These are phyloP conservation scores for Oxygymnocypris stewartii DNA, from an alignment of 2,113 vertebrate species.

Conservation along the genomic window DNA sequence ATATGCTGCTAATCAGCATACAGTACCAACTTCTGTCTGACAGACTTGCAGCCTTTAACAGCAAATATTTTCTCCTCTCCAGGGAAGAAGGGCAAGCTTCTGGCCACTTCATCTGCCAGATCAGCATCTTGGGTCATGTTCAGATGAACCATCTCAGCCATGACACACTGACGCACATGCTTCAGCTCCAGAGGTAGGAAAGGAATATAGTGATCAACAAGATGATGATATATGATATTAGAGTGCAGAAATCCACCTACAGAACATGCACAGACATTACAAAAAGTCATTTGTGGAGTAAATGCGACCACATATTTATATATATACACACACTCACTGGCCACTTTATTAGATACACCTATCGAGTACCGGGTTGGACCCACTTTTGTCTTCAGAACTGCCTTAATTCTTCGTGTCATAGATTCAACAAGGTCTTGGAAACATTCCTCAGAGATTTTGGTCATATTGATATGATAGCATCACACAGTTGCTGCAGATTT, in stretches of 20 bases:
- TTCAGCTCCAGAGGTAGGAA: slow-evolving; percentile 23
- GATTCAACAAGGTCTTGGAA: too few species aligned
- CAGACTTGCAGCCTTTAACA: slow-evolving; percentile 19
- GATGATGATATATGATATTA: background rate
- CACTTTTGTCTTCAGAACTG: too few species aligned
- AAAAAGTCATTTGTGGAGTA: background rate
- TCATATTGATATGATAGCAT: too few species aligned
- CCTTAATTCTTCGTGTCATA: too few species aligned
- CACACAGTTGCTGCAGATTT: too few species aligned
- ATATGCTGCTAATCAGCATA: background rate
- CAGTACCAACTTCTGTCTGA: slow-evolving; percentile 5
- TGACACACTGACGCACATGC: background rate
- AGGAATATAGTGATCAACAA: slow-evolving; percentile 18
- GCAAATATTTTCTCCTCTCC: background rate
- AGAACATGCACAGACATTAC: background rate
- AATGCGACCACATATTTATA: background rate
- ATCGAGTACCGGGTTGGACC: too few species aligned
- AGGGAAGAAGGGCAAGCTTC: background rate
- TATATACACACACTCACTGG: too few species aligned
- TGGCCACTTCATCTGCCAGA: background rate
- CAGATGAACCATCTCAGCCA: background rate
- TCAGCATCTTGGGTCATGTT: background rate
- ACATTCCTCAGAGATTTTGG: too few species aligned
- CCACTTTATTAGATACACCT: too few species aligned
- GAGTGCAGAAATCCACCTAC: slow-evolving; percentile 19